Percentiles rank a stretch among this genome's conserved stretches.
phyloP scores from a whole-genome alignment of 1,140 invertebrate genomes.

The Phymastichus coffea region DNA sequence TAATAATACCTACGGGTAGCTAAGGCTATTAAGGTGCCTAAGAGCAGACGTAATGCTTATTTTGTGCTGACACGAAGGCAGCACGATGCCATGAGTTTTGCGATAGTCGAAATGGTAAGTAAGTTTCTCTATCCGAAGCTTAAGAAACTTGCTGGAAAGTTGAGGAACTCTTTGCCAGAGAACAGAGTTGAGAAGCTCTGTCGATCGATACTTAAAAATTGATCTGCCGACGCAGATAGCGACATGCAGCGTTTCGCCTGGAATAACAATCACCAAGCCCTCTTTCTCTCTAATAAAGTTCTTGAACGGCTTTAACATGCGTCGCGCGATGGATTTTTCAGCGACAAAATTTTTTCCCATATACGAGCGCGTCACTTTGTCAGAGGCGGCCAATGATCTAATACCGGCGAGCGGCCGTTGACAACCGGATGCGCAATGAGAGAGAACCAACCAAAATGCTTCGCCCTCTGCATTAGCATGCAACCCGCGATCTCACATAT shows the following conservation, averaged over 20 bases:
- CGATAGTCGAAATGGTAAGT: too few species aligned
- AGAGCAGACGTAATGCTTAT: slow-evolving; percentile 1
- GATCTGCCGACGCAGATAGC: slow-evolving; percentile 7
- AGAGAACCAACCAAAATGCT: too few species aligned
- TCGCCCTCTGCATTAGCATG: slow-evolving; percentile 57
- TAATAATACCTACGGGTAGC: slow-evolving; percentile 2
- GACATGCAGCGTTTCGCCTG: not conserved
- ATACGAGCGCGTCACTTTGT: not conserved
- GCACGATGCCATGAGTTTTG: too few species aligned
- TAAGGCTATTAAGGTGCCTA: not conserved
- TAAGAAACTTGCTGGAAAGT: too few species aligned
- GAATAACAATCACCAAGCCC: slow-evolving; percentile 4
- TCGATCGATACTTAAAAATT: slow-evolving; percentile 14
- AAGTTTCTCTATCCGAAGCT: too few species aligned
- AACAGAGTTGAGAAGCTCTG: too few species aligned
- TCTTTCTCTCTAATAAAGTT: slow-evolving; percentile 2
- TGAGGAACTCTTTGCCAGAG: too few species aligned
- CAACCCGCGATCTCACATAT: slow-evolving; percentile 55
- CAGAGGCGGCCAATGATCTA: slow-evolving; percentile 40
- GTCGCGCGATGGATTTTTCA: not conserved
- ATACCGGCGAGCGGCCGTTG: slow-evolving; percentile 49
- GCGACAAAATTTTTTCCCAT: not conserved
- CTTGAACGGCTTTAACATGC: too few species aligned
- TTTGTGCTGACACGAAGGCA: too few species aligned
- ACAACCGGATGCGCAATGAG: slow-evolving; percentile 55